Evolutionary conservation across 2,888 invertebrate genomes (phyloP), one percentile per base, ranked within the genome.

Genomic region (Microctonus hyperodae): DNA sequence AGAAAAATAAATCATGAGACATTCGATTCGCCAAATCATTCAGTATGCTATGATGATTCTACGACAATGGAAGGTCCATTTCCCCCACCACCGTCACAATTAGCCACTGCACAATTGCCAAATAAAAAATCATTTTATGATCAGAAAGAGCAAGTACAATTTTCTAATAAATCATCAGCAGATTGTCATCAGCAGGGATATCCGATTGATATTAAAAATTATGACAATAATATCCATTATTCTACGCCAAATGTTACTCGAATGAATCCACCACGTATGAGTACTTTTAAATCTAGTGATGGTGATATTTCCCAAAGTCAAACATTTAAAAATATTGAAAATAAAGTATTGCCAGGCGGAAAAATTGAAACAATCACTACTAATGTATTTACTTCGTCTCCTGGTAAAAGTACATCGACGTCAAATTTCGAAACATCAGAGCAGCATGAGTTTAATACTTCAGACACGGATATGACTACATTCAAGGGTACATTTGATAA

Each of bases 351-450:
- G 53, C 88, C 88, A 0, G 88, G 88, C 37, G 88, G 88, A 0
- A 87, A 86, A 0, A 85, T 88, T 57, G 88, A 88, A 68, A 85
- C 88, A 0, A 86, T 88, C 0, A 88, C 87, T 0, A 88, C 88
- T 0, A 88, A 88, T 65, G 85, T 88, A 0, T 88, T 88, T 76
- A 86, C 87, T 65, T 88, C 88, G 0, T 87, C 87, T 0, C 88
- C 88, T 0, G 87, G 87, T 1, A 87, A 87, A 61, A 76, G 87
- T 9, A 86, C 85, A 0, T 86, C 84, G 4, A 87, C 87, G 0
- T 87, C 82, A 69, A 83, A 86, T 5, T 87, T 87, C 65, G 86
- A 87, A 0, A 85, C 87, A 63, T 87, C 87, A 58, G 88, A 88
- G 71, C 78, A 87, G 33, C 87, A 87, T 55, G 79, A 80, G 56